These are phyloP conservation scores for Heliconius ethilla DNA, from an alignment of 2,888 invertebrate species.

Conservation along the genomic window DNA sequence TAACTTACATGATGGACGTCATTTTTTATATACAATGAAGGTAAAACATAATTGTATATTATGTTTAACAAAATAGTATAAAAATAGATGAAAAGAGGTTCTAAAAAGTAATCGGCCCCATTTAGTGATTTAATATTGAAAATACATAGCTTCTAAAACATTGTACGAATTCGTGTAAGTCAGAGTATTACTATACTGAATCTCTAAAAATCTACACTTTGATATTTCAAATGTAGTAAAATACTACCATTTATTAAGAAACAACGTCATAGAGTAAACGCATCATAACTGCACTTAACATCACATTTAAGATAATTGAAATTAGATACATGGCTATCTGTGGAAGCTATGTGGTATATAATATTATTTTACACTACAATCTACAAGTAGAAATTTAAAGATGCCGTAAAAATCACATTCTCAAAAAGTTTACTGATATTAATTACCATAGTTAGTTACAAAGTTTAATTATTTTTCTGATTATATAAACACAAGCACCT, in stretches of 20 bases:
- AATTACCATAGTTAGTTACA: neutral
- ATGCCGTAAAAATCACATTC: neutral
- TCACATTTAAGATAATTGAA: neutral
- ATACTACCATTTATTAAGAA: neutral
- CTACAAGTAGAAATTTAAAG: neutral
- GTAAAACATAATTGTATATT: neutral
- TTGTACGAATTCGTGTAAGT: neutral
- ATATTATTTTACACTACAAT: neutral
- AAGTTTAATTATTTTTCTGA: too few species aligned
- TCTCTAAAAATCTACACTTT: neutral
- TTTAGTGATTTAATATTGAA: neutral
- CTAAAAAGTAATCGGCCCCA: neutral
- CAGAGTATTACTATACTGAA: neutral
- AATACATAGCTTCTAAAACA: too few species aligned
- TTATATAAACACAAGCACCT: neutral
- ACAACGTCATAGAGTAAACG: neutral
- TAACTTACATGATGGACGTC: neutral
- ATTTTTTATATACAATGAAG: neutral
- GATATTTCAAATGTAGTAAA: neutral
- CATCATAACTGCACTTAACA: neutral
- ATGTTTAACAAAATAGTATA: neutral
- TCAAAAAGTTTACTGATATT: neutral
- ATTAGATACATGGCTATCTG: neutral
- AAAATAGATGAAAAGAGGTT: neutral
- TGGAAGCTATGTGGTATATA: neutral